These are phyloP conservation scores for Doryteuthis pealeii DNA, from an alignment of 1,140 invertebrate species.

Conservation along the genomic window DNA sequence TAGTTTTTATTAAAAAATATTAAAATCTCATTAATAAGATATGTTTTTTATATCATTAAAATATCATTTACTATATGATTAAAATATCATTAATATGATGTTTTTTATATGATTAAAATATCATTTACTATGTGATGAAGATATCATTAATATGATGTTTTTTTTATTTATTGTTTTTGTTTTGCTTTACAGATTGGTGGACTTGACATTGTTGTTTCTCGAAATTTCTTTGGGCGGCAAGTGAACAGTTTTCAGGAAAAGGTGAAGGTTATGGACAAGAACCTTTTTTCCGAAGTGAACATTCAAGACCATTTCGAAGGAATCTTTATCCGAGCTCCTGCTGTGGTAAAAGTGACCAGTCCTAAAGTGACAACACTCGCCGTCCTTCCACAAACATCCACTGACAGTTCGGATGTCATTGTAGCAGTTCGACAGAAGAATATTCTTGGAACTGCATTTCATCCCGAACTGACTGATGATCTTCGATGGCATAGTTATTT, in stretches of 20 bases:
- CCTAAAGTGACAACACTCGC: conserved; percentile 39
- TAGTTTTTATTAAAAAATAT: too few relatives aligned
- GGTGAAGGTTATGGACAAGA: conserved; percentile 31
- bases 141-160: too few relatives aligned
- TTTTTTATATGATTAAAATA: too few relatives aligned
- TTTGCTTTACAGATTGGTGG: conserved; percentile 38
- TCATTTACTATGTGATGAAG: too few relatives aligned
- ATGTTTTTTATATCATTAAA: too few relatives aligned
- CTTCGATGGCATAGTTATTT: conserved; percentile 49
- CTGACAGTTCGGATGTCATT: conserved; percentile 25
- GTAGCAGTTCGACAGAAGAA: conserved; percentile 47
- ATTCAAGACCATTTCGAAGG: conserved; percentile 32
- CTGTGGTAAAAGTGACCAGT: conserved; percentile 31
- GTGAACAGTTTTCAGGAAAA: conserved; percentile 48
- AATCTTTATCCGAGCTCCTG: conserved; percentile 52
- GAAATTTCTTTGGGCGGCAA: conserved; percentile 52
- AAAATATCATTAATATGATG: too few relatives aligned
- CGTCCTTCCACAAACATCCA: conserved; percentile 23
- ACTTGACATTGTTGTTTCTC: conserved; percentile 41
- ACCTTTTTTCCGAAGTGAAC: conserved; percentile 15
- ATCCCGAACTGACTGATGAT: conserved; percentile 51
- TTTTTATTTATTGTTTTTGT: too few relatives aligned
- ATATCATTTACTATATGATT: too few relatives aligned
- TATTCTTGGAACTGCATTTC: conserved; percentile 48
- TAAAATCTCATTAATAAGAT: too few relatives aligned